Conservation (phyloP, 2,888 invertebrate species). For the Cantharis lateralis region DNA sequence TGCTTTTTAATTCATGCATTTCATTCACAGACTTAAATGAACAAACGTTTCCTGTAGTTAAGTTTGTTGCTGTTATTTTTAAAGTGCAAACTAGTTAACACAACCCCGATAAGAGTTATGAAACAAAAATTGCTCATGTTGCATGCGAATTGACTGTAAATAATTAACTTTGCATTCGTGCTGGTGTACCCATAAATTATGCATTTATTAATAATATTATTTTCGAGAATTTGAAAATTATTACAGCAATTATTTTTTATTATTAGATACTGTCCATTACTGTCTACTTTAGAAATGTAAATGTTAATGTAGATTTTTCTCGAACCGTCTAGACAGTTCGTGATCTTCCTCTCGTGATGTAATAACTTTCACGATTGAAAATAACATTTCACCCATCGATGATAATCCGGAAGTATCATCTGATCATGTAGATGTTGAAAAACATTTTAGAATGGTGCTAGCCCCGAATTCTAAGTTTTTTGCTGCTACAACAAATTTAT, state of each 20-base stretch:
- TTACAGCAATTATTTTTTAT: background rate
- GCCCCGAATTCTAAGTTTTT: too few relatives aligned
- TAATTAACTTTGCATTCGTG: background rate
- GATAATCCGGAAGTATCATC: too few relatives aligned
- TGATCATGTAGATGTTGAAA: too few relatives aligned
- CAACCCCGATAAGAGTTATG: slow-evolving; percentile 2
- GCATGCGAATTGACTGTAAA: slow-evolving; percentile 8
- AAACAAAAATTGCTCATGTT: slow-evolving; percentile 1
- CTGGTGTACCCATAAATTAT: background rate
- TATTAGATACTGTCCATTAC: background rate
- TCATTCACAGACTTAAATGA: slow-evolving; percentile 11
- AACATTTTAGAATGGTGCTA: too few relatives aligned
- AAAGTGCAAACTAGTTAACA: background rate
- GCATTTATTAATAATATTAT: background rate
- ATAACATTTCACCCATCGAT: too few relatives aligned
- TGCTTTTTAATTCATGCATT: slow-evolving; percentile 18
- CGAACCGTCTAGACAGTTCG: background rate
- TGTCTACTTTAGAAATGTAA: background rate
- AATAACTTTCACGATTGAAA: background rate
- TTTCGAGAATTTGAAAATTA: background rate
- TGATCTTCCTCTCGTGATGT: background rate
- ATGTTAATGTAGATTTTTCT: background rate
- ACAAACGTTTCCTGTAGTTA: background rate
- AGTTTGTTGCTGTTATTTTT: background rate
- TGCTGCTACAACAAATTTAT: too few relatives aligned